These are phyloP conservation scores for Eulithis testata DNA, from an alignment of 2,888 invertebrate species.

Conservation along the genomic window DNA sequence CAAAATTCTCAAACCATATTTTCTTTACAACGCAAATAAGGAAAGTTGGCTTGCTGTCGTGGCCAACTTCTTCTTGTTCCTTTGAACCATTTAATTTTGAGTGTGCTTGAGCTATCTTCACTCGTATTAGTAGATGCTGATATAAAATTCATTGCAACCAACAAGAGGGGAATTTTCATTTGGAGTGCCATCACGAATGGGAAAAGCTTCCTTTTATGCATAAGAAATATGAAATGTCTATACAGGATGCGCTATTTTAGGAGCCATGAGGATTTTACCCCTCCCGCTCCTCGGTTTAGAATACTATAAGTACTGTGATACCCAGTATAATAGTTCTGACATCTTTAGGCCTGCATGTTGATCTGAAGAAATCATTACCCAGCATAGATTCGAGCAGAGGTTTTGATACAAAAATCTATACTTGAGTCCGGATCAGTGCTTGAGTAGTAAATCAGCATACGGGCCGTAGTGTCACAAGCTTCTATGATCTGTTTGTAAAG, in stretches of 20 bases:
- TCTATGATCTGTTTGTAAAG: no score
- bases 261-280: no score
- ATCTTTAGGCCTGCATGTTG: no score
- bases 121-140: constrained; percentile 32
- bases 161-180: constrained; percentile 35
- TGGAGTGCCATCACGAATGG: constrained; percentile 30
- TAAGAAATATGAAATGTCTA: constrained; percentile 29
- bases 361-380: no score
- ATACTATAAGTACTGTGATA: no score
- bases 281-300: no score
- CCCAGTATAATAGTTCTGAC: no score
- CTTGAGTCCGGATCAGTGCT: no score
- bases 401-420: no score
- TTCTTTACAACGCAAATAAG: constrained; percentile 4
- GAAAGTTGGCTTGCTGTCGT: constrained; percentile 13
- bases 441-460: no score
- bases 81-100: constrained; percentile 17
- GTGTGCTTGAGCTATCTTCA: neutral
- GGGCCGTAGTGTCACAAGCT: no score
- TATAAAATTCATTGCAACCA: constrained; percentile 41
- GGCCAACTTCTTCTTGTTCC: constrained; percentile 13
- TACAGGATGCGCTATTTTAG: neutral
- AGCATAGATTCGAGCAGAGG: no score
- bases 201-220: constrained; percentile 26
- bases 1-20: neutral